A percentile compares a stretch with the other conserved stretches of the same genome.
Evolutionary conservation across 2,113 vertebrate genomes (phyloP).

Genomic region (Anhinga anhinga): DNA sequence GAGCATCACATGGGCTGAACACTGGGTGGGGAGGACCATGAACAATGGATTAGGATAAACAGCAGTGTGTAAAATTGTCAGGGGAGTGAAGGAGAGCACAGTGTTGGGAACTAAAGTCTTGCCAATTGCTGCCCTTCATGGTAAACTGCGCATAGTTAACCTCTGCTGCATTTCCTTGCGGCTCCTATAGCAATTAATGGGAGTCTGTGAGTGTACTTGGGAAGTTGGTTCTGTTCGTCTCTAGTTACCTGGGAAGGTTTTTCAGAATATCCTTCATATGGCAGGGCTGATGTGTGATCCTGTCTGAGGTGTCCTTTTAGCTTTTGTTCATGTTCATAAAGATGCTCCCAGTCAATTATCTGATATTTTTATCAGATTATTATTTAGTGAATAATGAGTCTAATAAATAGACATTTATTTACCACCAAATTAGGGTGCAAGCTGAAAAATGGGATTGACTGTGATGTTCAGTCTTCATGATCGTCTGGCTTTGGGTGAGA

Average conservation of each 20-base stretch:
- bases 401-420: neutral
- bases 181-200: neutral
- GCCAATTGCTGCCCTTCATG: neutral
- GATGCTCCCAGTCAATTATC: neutral
- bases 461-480: neutral
- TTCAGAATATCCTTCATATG: neutral
- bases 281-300: neutral
- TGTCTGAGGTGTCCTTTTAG: neutral
- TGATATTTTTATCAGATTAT: neutral
- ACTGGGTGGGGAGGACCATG: conserved; percentile 60
- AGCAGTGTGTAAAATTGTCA: conserved; percentile 44
- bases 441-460: neutral
- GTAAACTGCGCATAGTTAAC: neutral
- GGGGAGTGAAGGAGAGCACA: neutral
- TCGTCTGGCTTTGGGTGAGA: neutral
- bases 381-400: too few species aligned
- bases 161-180: neutral
- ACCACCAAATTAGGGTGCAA: neutral
- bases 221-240: neutral
- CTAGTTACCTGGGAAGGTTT: neutral
- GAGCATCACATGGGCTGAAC: conserved; percentile 42
- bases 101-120: neutral
- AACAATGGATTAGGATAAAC: conserved; percentile 62
- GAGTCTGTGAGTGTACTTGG: neutral
- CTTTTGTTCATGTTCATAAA: neutral